Evolutionary conservation across 1,140 invertebrate genomes (phyloP).

Genomic region (Trichomalopsis sarcophagae): DNA sequence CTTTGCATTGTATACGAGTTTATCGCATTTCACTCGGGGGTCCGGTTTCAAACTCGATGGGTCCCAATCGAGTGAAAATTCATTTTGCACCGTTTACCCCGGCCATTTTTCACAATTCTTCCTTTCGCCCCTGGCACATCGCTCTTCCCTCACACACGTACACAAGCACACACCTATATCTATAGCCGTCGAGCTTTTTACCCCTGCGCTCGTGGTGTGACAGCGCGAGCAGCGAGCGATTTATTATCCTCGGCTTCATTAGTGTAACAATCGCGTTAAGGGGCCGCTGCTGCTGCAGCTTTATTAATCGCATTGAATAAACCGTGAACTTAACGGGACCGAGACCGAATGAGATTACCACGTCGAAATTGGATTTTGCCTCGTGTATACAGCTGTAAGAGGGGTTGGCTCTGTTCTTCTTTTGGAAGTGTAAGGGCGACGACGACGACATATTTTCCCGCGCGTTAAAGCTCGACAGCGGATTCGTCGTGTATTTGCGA

Average conservation of each 20-base stretch:
- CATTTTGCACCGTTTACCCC: background rate
- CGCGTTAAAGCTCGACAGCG: background rate
- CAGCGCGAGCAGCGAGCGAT: background rate
- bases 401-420: background rate
- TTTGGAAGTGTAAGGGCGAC: background rate
- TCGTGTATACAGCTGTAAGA: background rate
- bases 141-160: no score
- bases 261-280: constrained; percentile 6
- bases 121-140: no score
- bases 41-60: background rate
- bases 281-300: background rate
- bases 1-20: no score
- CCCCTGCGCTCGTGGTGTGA: background rate
- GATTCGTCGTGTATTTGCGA: background rate
- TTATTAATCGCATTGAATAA: constrained; percentile 19
- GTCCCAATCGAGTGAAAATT: background rate
- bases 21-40: background rate
- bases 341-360: background rate
- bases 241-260: background rate
- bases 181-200: background rate
- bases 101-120: background rate
- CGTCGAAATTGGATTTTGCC: background rate
- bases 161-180: no score
- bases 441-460: background rate
- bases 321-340: no score